These are phyloP conservation scores for Cistogaster globosa DNA, from an alignment of 2,888 invertebrate genomes.

Conservation along the genomic window DNA sequence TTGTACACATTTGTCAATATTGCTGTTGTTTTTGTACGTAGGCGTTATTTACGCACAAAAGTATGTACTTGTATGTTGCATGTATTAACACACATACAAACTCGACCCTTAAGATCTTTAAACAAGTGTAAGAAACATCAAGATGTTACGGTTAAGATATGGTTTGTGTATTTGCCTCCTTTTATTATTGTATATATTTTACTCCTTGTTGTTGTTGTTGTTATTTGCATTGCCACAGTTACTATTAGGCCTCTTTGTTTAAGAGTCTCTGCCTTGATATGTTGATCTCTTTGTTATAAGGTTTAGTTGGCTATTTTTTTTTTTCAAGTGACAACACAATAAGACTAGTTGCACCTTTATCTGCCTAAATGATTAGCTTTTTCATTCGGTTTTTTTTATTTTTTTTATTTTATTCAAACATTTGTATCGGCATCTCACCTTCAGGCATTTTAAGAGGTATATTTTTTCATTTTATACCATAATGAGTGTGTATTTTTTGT, in stretches of 20 bases:
- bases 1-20: constrained; percentile 64
- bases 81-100: constrained; percentile 15
- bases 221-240: constrained; percentile 42
- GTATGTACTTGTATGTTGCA: no score
- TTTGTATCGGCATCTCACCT: constrained; percentile 35
- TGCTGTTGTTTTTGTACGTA: constrained; percentile 28
- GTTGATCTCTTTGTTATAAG: constrained; percentile 66
- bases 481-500: constrained; percentile 46
- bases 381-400: background rate
- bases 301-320: constrained; percentile 46
- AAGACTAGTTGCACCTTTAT: constrained; percentile 68
- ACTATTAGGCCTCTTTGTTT: constrained; percentile 56
- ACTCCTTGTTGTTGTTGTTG: constrained; percentile 20
- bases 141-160: constrained; percentile 61
- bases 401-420: constrained; percentile 5
- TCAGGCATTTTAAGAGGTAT: constrained; percentile 21
- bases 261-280: constrained; percentile 35
- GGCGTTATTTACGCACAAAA: constrained; percentile 47
- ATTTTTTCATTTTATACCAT: constrained; percentile 14
- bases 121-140: constrained; percentile 47
- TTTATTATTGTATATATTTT: background rate
- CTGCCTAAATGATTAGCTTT: constrained; percentile 62
- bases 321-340: constrained; percentile 48
- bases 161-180: constrained; percentile 27
- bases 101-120: background rate